These are phyloP conservation scores for Motacilla alba DNA, from an alignment of 2,113 vertebrate genomes.

Conservation along the genomic window DNA sequence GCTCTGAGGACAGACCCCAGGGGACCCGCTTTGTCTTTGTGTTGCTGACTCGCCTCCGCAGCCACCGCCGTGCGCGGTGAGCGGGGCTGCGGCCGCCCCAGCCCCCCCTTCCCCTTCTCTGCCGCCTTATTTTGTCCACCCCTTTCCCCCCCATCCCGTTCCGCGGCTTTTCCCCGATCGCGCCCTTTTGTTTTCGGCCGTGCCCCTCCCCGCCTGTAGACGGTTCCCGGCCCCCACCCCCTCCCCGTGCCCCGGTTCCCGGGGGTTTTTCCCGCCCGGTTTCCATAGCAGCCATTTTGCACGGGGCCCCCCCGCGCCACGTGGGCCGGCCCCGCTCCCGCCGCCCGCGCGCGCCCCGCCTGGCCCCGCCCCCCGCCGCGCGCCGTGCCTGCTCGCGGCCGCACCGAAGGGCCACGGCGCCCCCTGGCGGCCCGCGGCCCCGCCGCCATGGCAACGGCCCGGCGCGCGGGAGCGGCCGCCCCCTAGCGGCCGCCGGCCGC, in stretches of 20 bases:
- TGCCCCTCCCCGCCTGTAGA: not conserved
- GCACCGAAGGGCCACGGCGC: no score
- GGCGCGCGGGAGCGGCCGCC: no score
- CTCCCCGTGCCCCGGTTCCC: not conserved
- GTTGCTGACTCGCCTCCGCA: not conserved
- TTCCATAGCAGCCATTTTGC: not conserved
- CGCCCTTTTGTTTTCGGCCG: conserved; percentile 6
- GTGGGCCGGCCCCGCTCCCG: no score
- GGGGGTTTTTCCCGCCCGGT: not conserved
- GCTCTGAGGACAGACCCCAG: conserved; percentile 25
- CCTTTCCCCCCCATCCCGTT: not conserved
- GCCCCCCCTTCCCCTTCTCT: not conserved
- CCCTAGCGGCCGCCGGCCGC: no score
- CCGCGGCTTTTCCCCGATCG: not conserved
- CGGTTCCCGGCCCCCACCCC: not conserved
- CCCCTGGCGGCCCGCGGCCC: no score
- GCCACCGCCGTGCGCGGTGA: conserved; percentile 14
- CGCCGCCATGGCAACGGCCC: no score
- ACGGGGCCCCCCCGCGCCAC: not conserved
- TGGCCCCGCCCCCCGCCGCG: no score
- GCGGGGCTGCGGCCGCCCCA: not conserved
- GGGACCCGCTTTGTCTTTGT: conserved; percentile 46
- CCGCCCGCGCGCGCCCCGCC: no score
- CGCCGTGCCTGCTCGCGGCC: no score
- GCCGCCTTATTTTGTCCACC: not conserved